These are phyloP conservation scores for Nymphalis urticae DNA, from an alignment of 2,888 invertebrate genomes.

Conservation along the genomic window DNA sequence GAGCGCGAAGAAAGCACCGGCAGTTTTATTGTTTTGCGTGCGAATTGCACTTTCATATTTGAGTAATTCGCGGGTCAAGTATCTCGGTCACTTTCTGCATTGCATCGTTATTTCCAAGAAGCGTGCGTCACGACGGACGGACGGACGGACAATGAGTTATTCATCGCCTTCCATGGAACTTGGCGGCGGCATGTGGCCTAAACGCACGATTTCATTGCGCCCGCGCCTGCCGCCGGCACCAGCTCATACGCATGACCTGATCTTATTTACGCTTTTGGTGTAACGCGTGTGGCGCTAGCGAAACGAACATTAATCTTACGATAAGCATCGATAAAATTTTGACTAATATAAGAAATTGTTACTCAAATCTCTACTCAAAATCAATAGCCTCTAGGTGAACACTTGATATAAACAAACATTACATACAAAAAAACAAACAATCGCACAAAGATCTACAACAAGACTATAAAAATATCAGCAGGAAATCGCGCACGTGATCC, in stretches of 20 bases:
- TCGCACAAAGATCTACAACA: too few species aligned
- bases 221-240: constrained; percentile 42
- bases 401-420: too few species aligned
- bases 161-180: constrained; percentile 78
- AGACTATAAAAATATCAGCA: too few species aligned
- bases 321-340: neutral
- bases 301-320: neutral
- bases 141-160: constrained; percentile 80
- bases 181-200: constrained; percentile 72
- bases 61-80: constrained; percentile 66
- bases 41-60: constrained; percentile 39
- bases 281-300: constrained; percentile 15
- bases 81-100: constrained; percentile 71
- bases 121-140: constrained; percentile 76
- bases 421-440: too few species aligned
- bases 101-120: constrained; percentile 71
- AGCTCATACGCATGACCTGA: constrained; percentile 65
- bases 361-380: too few species aligned
- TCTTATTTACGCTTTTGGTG: constrained; percentile 48
- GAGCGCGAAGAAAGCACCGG: constrained; percentile 31
- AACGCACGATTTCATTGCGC: constrained; percentile 73
- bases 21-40: constrained; percentile 38
- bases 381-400: too few species aligned
- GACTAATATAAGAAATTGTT: neutral
- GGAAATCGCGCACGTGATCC: too few species aligned